Base-by-base conservation (phyloP, 2,113 vertebrate genomes). In the Clarias macrocephalus region DNA sequence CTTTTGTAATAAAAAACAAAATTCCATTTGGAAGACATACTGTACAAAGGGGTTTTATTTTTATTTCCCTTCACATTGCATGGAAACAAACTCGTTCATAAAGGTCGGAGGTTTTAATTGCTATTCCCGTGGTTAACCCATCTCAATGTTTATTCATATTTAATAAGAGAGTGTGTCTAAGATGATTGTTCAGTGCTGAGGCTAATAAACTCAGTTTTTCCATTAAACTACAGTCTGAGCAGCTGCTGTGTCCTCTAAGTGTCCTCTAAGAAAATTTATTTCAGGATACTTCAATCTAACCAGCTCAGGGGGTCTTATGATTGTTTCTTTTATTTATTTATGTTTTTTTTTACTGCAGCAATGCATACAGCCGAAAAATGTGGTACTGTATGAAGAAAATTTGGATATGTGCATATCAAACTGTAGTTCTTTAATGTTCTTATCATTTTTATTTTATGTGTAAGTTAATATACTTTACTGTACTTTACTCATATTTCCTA, bases 1-100 rank as follows among this genome's bases (percentile, higher is more conserved):
- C 37, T 25, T 60, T 57, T 62, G 37, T 80, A 80, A 80, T 37
- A 57, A 80, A 19, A 21, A 62, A 2, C 57, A 80, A 57, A 60
- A 59, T 18, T 80, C 59, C 56, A 56, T 80, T 18, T 60, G 0
- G 56, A 80, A 28, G 18, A 18, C 16, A 8, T 52, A 4, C 18
- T n/a, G n/a, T n/a, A n/a, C n/a, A n/a, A 28, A 25, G 12, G 30
- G 62, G 28, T 37, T 5, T 62, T 13, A 28, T 37, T 5, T 62
- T 13, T 37, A 57, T 57, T 59, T 13, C 57, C 60, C 4, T 25
- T 60, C 18, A 21, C 28, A 23, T 12, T 80, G 30, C 23, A 80
- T 80, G 79, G 79, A 80, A 80, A 59, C 77, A 56, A 56, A 80
- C 10, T 37, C 37, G 28, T 37, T 30, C 11, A 80, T 80, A 80